Conservation (phyloP, 2,797 vertebrate species). For the Mergus octosetaceus region DNA sequence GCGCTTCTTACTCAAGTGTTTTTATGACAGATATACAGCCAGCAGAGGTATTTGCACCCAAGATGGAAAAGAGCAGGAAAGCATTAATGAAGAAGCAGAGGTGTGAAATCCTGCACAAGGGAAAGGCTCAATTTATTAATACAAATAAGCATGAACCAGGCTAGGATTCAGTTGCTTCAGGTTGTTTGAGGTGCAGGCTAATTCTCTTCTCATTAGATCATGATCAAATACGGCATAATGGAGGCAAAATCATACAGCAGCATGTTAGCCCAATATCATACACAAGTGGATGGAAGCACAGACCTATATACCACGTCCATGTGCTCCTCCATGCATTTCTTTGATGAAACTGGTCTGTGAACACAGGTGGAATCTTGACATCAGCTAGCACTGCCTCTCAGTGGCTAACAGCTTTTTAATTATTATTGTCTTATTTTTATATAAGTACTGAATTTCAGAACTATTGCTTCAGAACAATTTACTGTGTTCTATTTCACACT, state of each 20-base stretch:
- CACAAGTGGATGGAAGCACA: neutral
- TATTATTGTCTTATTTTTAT: too few species aligned
- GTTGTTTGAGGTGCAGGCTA: neutral
- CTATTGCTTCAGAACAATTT: neutral
- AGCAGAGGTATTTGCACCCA: neutral
- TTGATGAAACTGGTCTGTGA: neutral
- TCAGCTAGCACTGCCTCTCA: neutral
- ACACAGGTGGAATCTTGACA: neutral
- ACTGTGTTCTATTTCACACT: neutral
- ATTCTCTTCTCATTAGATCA: neutral
- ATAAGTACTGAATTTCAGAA: neutral
- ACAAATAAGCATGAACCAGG: neutral
- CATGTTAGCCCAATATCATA: neutral
- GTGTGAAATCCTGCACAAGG: neutral
- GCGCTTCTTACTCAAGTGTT: neutral
- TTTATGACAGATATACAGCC: neutral
- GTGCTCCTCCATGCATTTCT: neutral
- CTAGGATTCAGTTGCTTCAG: neutral
- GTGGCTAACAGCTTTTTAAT: neutral
- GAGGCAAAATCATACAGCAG: neutral
- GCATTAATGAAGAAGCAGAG: neutral
- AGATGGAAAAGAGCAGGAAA: neutral
- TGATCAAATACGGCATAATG: neutral
- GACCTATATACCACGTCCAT: fast-evolving
- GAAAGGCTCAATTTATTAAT: neutral